Evolutionary conservation across 2,113 vertebrate species (phyloP).

Genomic region (Tupaia tana): DNA sequence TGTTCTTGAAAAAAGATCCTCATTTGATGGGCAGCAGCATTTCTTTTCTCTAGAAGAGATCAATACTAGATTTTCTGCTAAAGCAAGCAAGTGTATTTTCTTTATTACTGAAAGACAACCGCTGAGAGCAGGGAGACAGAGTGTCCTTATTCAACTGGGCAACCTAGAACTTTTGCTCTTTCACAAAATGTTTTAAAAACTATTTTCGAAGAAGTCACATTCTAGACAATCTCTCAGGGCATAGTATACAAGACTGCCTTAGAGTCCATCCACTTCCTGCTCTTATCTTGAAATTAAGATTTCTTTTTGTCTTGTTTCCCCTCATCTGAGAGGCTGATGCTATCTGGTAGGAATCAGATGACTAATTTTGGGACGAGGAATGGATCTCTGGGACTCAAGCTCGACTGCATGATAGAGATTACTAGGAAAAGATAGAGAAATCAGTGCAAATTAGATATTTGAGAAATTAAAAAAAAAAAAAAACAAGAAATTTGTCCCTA

Average conservation of each 20-base stretch:
- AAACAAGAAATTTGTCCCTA: background rate
- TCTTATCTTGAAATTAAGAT: background rate
- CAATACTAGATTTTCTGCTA: conserved; percentile 18
- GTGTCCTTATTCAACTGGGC: background rate
- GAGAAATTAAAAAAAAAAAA: background rate
- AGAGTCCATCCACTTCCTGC: background rate
- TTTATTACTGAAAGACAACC: background rate
- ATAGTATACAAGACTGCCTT: background rate
- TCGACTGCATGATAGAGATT: background rate
- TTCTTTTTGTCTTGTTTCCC: background rate
- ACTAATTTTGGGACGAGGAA: background rate
- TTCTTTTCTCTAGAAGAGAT: conserved; percentile 22
- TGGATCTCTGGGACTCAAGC: background rate
- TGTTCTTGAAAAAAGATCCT: conserved; percentile 10
- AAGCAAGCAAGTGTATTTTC: background rate
- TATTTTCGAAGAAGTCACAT: background rate
- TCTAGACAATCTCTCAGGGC: background rate
- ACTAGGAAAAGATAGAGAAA: background rate
- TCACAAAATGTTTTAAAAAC: background rate
- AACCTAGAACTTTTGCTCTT: background rate
- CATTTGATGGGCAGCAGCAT: background rate
- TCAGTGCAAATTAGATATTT: background rate
- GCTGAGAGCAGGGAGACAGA: background rate
- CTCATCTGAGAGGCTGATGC: background rate
- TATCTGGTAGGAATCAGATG: background rate